Percentiles rank a stretch among this genome's conserved stretches.
These are phyloP conservation scores for Atherix ibis DNA, from an alignment of 2,888 invertebrate genomes.

Conservation along the genomic window DNA sequence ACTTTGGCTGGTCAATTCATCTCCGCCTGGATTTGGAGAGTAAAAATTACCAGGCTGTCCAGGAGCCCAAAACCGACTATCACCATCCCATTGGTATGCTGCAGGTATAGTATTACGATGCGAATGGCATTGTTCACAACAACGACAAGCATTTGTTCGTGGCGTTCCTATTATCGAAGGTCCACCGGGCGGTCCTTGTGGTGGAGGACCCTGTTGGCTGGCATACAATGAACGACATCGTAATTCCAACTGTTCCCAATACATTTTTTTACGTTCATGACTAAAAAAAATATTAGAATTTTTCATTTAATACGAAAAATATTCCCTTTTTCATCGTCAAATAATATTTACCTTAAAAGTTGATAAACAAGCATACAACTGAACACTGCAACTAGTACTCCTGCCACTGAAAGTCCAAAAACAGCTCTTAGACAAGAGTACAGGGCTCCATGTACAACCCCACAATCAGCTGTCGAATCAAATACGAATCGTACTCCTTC, in stretches of 20 bases:
- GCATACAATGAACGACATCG: slow-evolving; percentile 64
- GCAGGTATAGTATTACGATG: slow-evolving; percentile 40
- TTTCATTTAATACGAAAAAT: too few species aligned
- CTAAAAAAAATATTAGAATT: slow-evolving; percentile 32
- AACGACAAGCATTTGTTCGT: slow-evolving; percentile 39
- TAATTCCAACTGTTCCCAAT: slow-evolving; percentile 82
- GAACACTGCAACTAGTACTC: slow-evolving; percentile 79
- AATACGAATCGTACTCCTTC: slow-evolving; percentile 63
- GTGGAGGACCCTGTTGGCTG: slow-evolving; percentile 27
- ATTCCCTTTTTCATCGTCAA: too few species aligned
- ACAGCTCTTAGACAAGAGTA: slow-evolving; percentile 78
- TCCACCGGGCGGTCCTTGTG: slow-evolving; percentile 16
- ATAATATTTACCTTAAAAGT: slow-evolving; percentile 47
- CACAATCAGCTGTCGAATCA: slow-evolving; percentile 74
- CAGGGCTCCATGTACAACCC: slow-evolving; percentile 77
- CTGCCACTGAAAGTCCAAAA: slow-evolving; percentile 81
- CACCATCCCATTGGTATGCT: slow-evolving; percentile 43
- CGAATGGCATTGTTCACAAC: slow-evolving; percentile 50
- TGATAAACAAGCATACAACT: slow-evolving; percentile 87
- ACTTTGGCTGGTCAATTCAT: slow-evolving; percentile 18
- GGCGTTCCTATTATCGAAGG: slow-evolving; percentile 32
- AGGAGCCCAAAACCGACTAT: slow-evolving; percentile 37
- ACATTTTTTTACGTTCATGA: slow-evolving; percentile 87
- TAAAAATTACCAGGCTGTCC: slow-evolving; percentile 65
- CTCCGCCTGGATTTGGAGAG: slow-evolving; percentile 64